Evolutionary conservation across 2,797 vertebrate genomes (phyloP), one percentile per base, ranked within the genome.

Genomic region (Thunnus albacares): DNA sequence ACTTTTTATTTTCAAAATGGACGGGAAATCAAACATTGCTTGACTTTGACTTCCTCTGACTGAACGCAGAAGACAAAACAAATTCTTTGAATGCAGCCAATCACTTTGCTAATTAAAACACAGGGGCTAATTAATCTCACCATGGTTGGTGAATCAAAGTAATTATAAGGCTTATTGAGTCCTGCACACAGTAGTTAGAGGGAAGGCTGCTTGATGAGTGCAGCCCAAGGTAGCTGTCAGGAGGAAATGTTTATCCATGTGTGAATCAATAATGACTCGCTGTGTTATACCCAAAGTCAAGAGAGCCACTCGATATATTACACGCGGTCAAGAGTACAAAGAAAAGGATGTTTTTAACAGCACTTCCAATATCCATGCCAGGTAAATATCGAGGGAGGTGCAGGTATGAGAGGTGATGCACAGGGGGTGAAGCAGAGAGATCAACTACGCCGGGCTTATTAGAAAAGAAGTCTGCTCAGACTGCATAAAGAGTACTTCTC

Each of bases 191-290:
- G 87, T 78, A 81, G 90, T 90, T 87, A 86, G 87, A 71, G 82
- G 80, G 79, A 79, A 84, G 84, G 82, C 72, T 84, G 81, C 87
- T 81, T 91, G 90, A 94, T 86, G 94, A 93, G 87, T 76, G 89
- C 78, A 78, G 88, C 90, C 91, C 80, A 62, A 77, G 86, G 82
- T 79, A 69, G 91, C 90, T 86, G 91, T 87, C 92, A 86, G 90
- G 80, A 89, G 92, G 89, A 91, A 93, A 93, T 94, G 93, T 94
- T 94, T 95, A 94, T 94, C 90, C 75, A 57, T 62, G 77, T 81
- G 84, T 82, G 77, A 90, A 94, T 95, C 94, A 89, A 95, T 94
- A 93, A 85, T 82, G 89, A 90, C 88, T 90, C 73, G 22, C 91
- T 78, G 87, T 78, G 85, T 88, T 93, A 85, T 86, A 87, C 71